These are phyloP conservation scores for Zosterops pallidus DNA, from an alignment of 2,113 vertebrate species.

Conservation along the genomic window DNA sequence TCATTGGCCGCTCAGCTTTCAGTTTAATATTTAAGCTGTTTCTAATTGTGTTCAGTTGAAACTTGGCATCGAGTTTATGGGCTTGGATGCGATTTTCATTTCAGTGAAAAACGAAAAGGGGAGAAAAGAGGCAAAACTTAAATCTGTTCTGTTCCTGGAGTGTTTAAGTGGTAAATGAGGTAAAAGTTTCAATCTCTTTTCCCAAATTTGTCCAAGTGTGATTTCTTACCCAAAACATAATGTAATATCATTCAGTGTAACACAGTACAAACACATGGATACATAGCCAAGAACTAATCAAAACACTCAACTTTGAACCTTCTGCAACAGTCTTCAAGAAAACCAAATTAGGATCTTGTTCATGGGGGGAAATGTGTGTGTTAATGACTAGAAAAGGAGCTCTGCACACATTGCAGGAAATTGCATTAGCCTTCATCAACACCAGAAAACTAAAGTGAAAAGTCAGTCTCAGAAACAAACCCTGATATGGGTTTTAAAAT, in stretches of 20 bases:
- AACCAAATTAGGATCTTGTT: constrained; percentile 21
- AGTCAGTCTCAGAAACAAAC: neutral
- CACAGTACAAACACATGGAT: neutral
- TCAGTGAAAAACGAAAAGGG: neutral
- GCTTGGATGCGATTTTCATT: neutral
- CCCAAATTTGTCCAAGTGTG: neutral
- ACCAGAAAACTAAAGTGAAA: neutral
- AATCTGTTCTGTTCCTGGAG: neutral
- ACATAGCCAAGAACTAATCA: constrained; percentile 15
- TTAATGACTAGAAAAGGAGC: neutral
- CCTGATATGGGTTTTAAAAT: neutral
- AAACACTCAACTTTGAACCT: neutral
- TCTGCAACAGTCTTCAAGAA: neutral
- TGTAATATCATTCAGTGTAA: neutral
- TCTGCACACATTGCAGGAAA: neutral
- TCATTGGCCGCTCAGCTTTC: neutral
- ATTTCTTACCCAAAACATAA: neutral
- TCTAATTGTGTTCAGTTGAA: constrained; percentile 44
- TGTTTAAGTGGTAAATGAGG: neutral
- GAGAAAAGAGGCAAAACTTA: neutral
- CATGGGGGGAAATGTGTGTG: neutral
- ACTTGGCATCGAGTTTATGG: neutral
- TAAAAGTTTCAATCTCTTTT: neutral
- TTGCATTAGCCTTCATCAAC: neutral
- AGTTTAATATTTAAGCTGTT: constrained; percentile 52